Conservation (phyloP, 2,797 vertebrate genomes). For the Heteromormyrus szaboi region DNA sequence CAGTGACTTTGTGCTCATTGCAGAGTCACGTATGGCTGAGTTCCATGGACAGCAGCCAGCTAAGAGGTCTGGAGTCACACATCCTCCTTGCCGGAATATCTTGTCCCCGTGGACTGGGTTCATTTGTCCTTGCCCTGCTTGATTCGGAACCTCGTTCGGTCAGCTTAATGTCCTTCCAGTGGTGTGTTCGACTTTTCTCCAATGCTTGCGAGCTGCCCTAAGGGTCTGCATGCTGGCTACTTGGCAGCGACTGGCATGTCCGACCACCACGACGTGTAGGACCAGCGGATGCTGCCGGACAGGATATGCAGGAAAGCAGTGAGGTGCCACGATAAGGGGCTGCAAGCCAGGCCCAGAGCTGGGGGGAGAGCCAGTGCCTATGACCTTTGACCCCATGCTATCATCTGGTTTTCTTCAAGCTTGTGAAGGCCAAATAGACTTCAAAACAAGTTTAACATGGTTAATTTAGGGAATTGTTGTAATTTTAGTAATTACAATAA, state of each 20-base stretch:
- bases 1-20: not conserved
- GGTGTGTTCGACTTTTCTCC: not conserved
- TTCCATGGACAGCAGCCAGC: no score
- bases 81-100: not conserved
- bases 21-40: not conserved
- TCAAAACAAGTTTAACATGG: not conserved
- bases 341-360: not conserved
- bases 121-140: not conserved
- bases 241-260: not conserved
- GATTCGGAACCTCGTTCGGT: not conserved
- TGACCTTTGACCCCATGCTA: not conserved
- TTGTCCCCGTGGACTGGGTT: not conserved
- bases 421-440: not conserved
- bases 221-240: not conserved
- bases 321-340: not conserved
- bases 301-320: not conserved
- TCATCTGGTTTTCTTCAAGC: not conserved
- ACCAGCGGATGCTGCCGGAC: not conserved
- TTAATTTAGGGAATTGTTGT: not conserved
- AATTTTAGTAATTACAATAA: conserved; percentile 2
- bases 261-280: not conserved
- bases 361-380: not conserved
- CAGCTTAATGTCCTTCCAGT: not conserved
- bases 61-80: not conserved
- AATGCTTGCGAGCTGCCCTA: not conserved